Conservation (phyloP, 2,888 invertebrate species). For the Carabus problematicus region DNA sequence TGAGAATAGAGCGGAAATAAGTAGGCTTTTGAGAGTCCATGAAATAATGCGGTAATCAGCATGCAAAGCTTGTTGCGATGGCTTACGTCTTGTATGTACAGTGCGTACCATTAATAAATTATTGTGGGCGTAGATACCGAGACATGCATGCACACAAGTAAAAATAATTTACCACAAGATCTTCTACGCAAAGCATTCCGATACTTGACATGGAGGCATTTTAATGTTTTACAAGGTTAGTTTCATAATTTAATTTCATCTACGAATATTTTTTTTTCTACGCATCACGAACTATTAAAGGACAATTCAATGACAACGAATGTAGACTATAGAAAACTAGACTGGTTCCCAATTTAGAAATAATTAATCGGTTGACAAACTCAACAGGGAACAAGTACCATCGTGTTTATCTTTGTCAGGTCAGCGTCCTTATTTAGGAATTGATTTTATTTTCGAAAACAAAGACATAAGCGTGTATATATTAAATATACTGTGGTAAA, state of each 20-base stretch:
- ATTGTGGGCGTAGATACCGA: slow-evolving; percentile 26
- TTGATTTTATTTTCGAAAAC: too few relatives aligned
- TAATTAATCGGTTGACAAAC: slow-evolving; percentile 16
- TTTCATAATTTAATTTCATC: background rate
- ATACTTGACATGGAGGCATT: slow-evolving; percentile 2
- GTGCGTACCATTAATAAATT: slow-evolving; percentile 35
- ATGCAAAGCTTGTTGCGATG: slow-evolving; percentile 32
- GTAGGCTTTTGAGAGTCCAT: slow-evolving; percentile 34
- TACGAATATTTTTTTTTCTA: too few relatives aligned
- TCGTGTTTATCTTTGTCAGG: slow-evolving; percentile 15
- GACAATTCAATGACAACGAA: too few relatives aligned
- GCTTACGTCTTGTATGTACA: slow-evolving; percentile 23
- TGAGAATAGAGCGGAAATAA: slow-evolving; percentile 35
- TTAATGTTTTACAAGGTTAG: slow-evolving; percentile 7
- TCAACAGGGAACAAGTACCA: slow-evolving; percentile 25
- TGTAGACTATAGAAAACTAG: slow-evolving; percentile 1
- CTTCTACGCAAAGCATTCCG: background rate
- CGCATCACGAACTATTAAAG: too few relatives aligned
- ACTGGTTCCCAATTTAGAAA: slow-evolving; percentile 29
- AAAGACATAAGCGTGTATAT: background rate
- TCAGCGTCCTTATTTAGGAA: background rate
- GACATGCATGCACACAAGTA: slow-evolving; percentile 9
- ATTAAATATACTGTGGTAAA: slow-evolving; percentile 12
- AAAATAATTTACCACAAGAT: background rate
- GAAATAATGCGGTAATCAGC: slow-evolving; percentile 34